Base-by-base conservation (phyloP, 1,140 invertebrate genomes). In the Anoplolepis gracilipes region DNA sequence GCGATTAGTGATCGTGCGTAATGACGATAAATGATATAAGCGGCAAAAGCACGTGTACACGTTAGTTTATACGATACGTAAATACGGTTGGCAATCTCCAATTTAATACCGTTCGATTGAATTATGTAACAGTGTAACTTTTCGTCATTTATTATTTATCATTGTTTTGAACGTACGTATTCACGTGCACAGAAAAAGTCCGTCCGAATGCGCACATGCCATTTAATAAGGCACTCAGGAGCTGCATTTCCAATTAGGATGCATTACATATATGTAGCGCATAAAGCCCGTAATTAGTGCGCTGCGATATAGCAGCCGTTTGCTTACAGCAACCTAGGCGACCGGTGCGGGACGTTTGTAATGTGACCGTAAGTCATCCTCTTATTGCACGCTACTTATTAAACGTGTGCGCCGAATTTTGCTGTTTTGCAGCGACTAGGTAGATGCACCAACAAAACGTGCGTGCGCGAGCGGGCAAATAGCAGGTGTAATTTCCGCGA, bases 231-330 rank as follows among this genome's bases (percentile, higher is more conserved):
- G 36, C 67, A 82, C 78, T 82, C 78, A 73, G 67, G 67, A 72
- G 69, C 78, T 82, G 33, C 55, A 59, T 59, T 82, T 22, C 78
- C 78, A 82, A 82, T 82, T 81, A 81, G 78, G 53, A 72, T 72
- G 25, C 78, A 72, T 82, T 59, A 46, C 67, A 61, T 46, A 82
- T 28, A 46, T 33, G 53, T 22, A 46, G 53, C 65, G 53, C 39
- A 33, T 73, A 82, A 82, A 82, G 78, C 67, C 36, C 39, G 67
- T 42, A 82, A 82, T 82, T 82, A 82, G 78, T 73, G 19, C 53
- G 67, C 36, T 28, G 53, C 65, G 49, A 81, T 72, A 72, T 25
- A 33, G 22, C 65, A 39, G 25, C 8, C 61, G 65, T 10, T 33
- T 61, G 67, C n/a, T n/a, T n/a, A n/a, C 67, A 46, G 25, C 53